Conservation (phyloP, 1,140 invertebrate genomes). For the Pseudomyrmex gracilis region DNA sequence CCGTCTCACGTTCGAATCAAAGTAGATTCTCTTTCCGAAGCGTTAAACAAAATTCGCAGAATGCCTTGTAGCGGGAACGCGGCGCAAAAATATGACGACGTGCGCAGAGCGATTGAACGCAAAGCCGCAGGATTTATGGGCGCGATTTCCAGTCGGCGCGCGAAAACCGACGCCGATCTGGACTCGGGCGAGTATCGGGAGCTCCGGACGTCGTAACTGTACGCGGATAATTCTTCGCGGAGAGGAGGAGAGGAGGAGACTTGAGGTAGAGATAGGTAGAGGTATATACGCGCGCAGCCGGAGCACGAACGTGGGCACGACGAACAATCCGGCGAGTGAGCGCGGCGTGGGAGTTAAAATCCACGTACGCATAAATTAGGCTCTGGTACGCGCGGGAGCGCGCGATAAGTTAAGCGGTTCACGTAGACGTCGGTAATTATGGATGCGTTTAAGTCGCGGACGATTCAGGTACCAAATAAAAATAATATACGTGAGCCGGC, state of each 20-base stretch:
- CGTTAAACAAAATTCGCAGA: background rate
- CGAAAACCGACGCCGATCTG: slow-evolving; percentile 64
- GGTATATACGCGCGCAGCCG: slow-evolving; percentile 41
- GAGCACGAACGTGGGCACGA: slow-evolving; percentile 61
- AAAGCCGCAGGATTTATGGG: slow-evolving; percentile 44
- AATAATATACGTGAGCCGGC: slow-evolving; percentile 84
- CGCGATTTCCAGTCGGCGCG: slow-evolving; percentile 47
- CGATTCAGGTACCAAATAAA: slow-evolving; percentile 85
- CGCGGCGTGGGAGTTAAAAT: slow-evolving; percentile 80
- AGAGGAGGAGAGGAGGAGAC: too few species aligned
- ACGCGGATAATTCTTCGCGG: slow-evolving; percentile 71
- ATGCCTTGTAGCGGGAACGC: background rate
- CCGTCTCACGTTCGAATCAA: too few species aligned
- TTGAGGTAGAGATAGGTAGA: background rate
- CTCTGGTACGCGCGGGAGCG: slow-evolving; percentile 71
- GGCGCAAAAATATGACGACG: slow-evolving; percentile 11
- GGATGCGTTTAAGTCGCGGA: slow-evolving; percentile 84
- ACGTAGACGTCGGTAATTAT: slow-evolving; percentile 84
- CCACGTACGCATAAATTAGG: slow-evolving; percentile 80
- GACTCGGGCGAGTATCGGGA: slow-evolving; percentile 68
- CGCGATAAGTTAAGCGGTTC: slow-evolving; percentile 83
- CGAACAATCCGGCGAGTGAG: slow-evolving; percentile 69
- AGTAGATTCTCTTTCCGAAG: too few species aligned
- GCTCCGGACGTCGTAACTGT: slow-evolving; percentile 55
- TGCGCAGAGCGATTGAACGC: slow-evolving; percentile 13